Evolutionary conservation across 2,797 vertebrate genomes (phyloP), one percentile per base, ranked within the genome.

Genomic region (Silurus lanzhouensis): DNA sequence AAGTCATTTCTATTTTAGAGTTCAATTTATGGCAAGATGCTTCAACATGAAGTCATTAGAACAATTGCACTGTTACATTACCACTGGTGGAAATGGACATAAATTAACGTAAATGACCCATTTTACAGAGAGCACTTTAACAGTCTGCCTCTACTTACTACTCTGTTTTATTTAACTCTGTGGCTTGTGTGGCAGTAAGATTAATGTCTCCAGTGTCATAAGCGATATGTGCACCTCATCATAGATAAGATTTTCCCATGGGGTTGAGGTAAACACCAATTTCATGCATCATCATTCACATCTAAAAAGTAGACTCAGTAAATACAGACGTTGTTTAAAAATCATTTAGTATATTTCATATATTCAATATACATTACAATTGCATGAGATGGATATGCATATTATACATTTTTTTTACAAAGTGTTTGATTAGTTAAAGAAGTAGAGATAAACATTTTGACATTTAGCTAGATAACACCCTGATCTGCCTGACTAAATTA

Each of bases 141-240:
- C 46, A 81, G 27, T 81, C 38, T 88, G 68, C 55, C 72, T 76
- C 81, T 88, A 88, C 92, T 85, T 91, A 72, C 55, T 58, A 38
- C 7, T 76, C 61, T 92, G 89, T 92, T 93, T 93, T 92, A 66
- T 76, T 83, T 85, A 72, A 72, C 72, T 71, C 88, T 87, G 60
- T 83, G 61, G 61, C 74, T 67, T 77, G 61, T 77, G 74, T 88
- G 85, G 63, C 70, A 86, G 48, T 38, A 87, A 77, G 76, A 90
- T 83, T 83, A 86, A 87, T 87, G 80, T 58, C 60, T 27, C 75
- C 72, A 31, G 77, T 85, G 83, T 85, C 81, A 85, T 81, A 71
- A 79, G 76, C 81, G 55, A 84, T 89, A 60, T 87, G 74, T 89
- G 57, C 52, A 76, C 63, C 74, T 84, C 71, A 78, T 81, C 81